Percentiles rank a stretch among this genome's conserved stretches.
Evolutionary conservation across 2,888 invertebrate genomes (phyloP).

Genomic region (Andrena chrysosceles): DNA sequence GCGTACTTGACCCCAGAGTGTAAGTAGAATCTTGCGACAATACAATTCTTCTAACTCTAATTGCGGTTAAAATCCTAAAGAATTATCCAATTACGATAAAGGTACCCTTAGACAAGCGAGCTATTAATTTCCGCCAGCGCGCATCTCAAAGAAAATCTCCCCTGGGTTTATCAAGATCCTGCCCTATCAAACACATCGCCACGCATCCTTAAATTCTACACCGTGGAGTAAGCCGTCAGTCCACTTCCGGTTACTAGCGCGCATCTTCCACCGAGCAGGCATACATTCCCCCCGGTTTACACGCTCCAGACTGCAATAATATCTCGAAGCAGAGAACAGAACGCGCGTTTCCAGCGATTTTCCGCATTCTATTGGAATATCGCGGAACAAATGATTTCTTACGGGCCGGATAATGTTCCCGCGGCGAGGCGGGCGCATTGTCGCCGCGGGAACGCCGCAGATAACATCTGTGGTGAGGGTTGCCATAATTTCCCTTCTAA

Average conservation of each 20-base stretch:
- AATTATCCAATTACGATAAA: too few species aligned
- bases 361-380: constrained; percentile 7
- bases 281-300: constrained; percentile 51
- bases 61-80: too few species aligned
- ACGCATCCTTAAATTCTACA: constrained; percentile 21
- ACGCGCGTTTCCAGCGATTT: constrained; percentile 11
- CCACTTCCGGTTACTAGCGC: constrained; percentile 24
- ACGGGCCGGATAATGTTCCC: not conserved
- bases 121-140: too few species aligned
- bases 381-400: not conserved
- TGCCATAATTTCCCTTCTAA: not conserved
- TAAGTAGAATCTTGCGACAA: constrained; percentile 16
- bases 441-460: not conserved
- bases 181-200: not conserved
- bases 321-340: constrained; percentile 27
- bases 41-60: too few species aligned
- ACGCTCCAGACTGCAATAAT: constrained; percentile 2
- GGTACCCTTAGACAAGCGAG: too few species aligned
- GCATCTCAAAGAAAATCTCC: not conserved
- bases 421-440: not conserved
- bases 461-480: not conserved
- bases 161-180: not conserved
- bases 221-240: constrained; percentile 16
- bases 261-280: constrained; percentile 27
- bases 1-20: not conserved